A percentile compares a stretch with the other conserved stretches of the same genome.
These are phyloP conservation scores for Brachirus orientalis DNA, from an alignment of 2,113 vertebrate species.

Conservation along the genomic window DNA sequence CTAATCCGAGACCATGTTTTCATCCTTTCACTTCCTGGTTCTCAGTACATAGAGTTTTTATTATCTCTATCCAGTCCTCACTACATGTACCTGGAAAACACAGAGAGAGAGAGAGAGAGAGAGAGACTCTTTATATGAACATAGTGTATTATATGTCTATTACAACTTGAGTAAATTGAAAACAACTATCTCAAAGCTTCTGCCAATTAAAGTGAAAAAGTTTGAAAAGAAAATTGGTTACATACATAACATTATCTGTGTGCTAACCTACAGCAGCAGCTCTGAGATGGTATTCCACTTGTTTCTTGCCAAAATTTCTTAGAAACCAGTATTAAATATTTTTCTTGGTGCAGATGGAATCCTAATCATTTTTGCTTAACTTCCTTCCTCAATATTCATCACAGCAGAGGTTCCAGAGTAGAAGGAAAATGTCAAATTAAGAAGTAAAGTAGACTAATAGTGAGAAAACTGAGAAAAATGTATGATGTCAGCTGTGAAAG, in stretches of 20 bases:
- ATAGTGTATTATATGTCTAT: too few relatives aligned
- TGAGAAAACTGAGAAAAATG: conserved; percentile 1
- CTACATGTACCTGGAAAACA: too few relatives aligned
- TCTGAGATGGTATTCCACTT: not conserved
- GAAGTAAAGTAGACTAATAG: not conserved
- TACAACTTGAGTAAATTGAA: too few relatives aligned
- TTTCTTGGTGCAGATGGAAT: conserved; percentile 6
- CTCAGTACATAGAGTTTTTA: too few relatives aligned
- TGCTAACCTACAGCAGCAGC: conserved; percentile 4
- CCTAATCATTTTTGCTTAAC: not conserved
- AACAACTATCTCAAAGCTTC: too few relatives aligned
- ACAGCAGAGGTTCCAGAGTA: not conserved
- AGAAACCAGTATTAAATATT: conserved; percentile 20
- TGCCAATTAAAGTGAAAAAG: conserved; percentile 16
- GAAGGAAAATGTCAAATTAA: conserved; percentile 7
- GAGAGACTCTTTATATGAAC: too few relatives aligned
- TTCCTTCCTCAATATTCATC: conserved; percentile 9
- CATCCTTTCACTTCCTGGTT: too few relatives aligned
- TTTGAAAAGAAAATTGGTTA: conserved; percentile 19
- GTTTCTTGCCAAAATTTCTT: not conserved
- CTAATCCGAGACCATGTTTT: too few relatives aligned
- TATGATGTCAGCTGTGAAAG: conserved; percentile 20
- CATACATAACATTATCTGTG: too few relatives aligned
- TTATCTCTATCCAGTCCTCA: too few relatives aligned
- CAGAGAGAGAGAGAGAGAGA: too few relatives aligned